phyloP scores from a whole-genome alignment of 2,113 vertebrate genomes.

The Chamaea fasciata region DNA sequence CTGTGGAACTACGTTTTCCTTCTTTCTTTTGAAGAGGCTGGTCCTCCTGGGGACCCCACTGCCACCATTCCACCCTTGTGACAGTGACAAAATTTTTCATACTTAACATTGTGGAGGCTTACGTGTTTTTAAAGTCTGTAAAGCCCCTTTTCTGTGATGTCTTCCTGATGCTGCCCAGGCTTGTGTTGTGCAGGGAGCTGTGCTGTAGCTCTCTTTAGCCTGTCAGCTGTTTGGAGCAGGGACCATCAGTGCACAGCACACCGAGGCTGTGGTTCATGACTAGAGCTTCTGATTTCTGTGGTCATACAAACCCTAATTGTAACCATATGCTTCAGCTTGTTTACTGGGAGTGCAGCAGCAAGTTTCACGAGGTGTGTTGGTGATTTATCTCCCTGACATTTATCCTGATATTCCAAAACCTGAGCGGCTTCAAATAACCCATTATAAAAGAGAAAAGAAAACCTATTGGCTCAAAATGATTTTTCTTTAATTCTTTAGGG shows the following conservation, averaged over 20 bases:
- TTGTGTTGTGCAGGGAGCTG: background rate
- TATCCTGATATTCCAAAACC: constrained; percentile 40
- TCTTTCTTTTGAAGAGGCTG: background rate
- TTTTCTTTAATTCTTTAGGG: background rate
- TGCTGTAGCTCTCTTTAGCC: background rate
- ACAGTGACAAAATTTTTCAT: background rate
- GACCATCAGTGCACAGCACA: background rate
- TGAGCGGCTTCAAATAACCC: constrained; percentile 16
- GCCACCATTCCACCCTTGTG: background rate
- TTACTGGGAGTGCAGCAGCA: background rate
- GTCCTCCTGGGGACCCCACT: background rate
- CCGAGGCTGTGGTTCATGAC: background rate
- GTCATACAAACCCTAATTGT: constrained; percentile 5
- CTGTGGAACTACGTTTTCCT: accelerated
- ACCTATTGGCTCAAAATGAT: background rate
- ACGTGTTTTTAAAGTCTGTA: background rate
- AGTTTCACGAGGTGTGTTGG: constrained; percentile 27
- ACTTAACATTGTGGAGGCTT: background rate
- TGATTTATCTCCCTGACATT: constrained; percentile 48
- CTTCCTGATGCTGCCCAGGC: background rate
- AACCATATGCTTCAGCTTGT: constrained; percentile 26
- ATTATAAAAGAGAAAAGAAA: background rate
- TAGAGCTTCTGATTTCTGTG: constrained; percentile 29
- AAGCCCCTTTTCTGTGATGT: background rate
- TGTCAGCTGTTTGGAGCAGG: background rate